Evolutionary conservation across 2,113 vertebrate species (phyloP), one percentile per base, ranked within the genome.

Genomic region (Sturnira hondurensis): DNA sequence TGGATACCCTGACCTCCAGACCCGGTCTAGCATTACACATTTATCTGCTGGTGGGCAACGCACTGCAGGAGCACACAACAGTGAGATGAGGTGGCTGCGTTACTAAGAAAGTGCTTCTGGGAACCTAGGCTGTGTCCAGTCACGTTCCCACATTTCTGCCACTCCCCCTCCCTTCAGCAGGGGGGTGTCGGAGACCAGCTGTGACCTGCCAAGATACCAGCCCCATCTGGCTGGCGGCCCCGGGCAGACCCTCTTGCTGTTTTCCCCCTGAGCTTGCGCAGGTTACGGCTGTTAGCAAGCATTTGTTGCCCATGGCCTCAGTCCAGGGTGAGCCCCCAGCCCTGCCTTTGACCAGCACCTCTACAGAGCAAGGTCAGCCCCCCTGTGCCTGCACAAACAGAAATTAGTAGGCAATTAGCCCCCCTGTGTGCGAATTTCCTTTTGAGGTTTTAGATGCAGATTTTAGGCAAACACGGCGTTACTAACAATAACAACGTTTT

Each of bases 301-400:
- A 98, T 98, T 98, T 98, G 97, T 98, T 98, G 95, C 95, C 7
- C 11, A 54, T 98, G 97, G 97, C 97, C 89, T 47, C 13, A 2
- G 89, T 97, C 98, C 98, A 98, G 96, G 86, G 76, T 82, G 36
- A 97, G 95, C 96, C 97, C 96, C 91, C 86, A 94, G 93, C 89
- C 76, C 94, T 98, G 92, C 88, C 95, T 98, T 93, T 96, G 97
- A 96, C 87, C 96, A 97, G 93, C 16, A 33, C 97, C 95, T 97
- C 84, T 95, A 41, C 1, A 0, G 83, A 97, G 77, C 11, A 76
- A 97, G 96, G 97, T 93, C 95, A 98, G 85, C 86, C 86, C 86
- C 31, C 47, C 71, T 65, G 52, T 45, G 65, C 56, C 87, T 82
- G 68, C 50, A 96, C 96, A 97, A 97, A 97, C 58, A 98, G 93